Base-by-base conservation (phyloP, 35 echinoderm and acorn worm genomes). In the Ptychodera flava region DNA sequence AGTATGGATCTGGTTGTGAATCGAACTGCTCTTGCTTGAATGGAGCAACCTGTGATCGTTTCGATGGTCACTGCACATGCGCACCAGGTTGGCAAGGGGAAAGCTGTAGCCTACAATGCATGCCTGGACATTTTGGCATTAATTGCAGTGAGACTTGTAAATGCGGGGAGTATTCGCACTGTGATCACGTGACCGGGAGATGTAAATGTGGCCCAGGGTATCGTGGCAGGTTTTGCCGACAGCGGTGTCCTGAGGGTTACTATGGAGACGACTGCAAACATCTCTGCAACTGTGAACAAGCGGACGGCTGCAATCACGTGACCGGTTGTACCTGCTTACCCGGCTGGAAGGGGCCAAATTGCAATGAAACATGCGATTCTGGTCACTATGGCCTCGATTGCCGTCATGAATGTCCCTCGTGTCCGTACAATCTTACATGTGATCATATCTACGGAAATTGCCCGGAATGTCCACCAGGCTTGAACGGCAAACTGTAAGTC, bases 141-240 rank as follows among this genome's bases (percentile, higher is more conserved):
- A 38, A 78, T 2, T 91, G 90, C 83, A 1, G 37, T 14, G 1
- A 92, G 16, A 32, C 1, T 31, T 97, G 95, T 37, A 33, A 30
- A 35, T 97, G 95, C 53, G 30, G 33, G 78, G 93, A 93, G 86
- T 79, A 52, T 28, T 92, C 83, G 1, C 36, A 31, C 6, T 97
- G 95, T 53, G 76, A 92, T 88, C 85, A 88, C 30, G 86, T 90
- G 10, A 86, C 84, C 38, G 96, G 96, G 12, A 86, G 78, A 29
- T 99, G 96, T 82, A 53, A 78, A 30, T 99, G 96, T 53, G 29
- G 36, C 30, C n/a, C 88, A 6, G 96, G 96, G 0, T 99, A 93
- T 92, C 35, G 89, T 15, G 93, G 96, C 1, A 82, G 37, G 27
- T 34, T 81, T 2, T 99, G 96, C 84, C 86, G 92, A 14, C 45